These are phyloP conservation scores for Pelobates fuscus DNA, from an alignment of 2,113 vertebrate species.

Conservation along the genomic window DNA sequence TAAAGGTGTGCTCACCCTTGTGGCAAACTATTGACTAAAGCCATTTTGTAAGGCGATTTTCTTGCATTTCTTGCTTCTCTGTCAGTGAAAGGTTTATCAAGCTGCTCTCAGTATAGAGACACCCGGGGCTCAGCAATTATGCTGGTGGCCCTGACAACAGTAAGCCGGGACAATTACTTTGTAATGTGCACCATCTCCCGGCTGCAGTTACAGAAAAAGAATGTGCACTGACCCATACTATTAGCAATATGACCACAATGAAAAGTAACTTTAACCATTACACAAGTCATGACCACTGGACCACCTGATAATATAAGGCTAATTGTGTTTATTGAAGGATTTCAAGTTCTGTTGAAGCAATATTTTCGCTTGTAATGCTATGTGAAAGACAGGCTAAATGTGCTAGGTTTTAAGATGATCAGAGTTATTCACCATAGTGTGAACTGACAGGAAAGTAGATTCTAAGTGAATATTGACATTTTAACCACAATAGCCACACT, in stretches of 20 bases:
- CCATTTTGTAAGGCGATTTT: background rate
- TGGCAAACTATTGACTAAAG: too few species aligned
- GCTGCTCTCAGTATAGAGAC: too few species aligned
- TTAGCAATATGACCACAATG: background rate
- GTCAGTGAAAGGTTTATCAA: too few species aligned
- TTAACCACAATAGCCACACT: too few species aligned
- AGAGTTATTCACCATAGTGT: too few species aligned
- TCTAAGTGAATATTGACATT: too few species aligned
- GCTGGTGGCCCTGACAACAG: background rate
- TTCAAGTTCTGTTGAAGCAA: too few species aligned
- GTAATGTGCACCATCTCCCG: background rate
- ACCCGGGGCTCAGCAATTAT: background rate
- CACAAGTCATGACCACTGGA: constrained; percentile 54
- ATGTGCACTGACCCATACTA: constrained; percentile 48
- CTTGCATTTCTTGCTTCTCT: background rate
- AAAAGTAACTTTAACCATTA: constrained; percentile 49
- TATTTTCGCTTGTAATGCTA: too few species aligned
- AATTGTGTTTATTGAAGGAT: background rate
- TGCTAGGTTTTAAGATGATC: too few species aligned
- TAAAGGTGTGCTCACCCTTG: too few species aligned
- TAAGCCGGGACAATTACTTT: background rate
- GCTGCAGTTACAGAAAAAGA: fast-evolving
- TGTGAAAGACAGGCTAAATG: too few species aligned
- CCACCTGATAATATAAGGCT: constrained; percentile 23
- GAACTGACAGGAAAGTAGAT: too few species aligned